Evolutionary conservation across 2,113 vertebrate genomes (phyloP), one percentile per base, ranked within the genome.

Genomic region (Ammospiza caudacuta): DNA sequence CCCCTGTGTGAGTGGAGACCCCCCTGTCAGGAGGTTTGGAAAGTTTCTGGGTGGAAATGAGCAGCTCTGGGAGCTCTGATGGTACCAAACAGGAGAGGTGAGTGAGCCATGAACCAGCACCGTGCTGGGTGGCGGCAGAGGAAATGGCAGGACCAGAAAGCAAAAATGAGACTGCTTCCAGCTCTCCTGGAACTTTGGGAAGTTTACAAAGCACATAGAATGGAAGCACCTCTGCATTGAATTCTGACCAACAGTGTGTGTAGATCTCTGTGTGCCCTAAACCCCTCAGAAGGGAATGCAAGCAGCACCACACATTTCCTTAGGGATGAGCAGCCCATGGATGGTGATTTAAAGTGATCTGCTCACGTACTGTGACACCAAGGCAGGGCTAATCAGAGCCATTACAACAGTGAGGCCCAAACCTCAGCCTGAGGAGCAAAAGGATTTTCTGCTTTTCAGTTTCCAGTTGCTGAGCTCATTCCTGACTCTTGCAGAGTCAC

Each of bases 381-480:
- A 67, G 61, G 79, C 62, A 88, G n/a, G 51, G 54, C 58, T 85
- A 15, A 58, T 9, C 1, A 0, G 11, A 93, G 55, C 59, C 70
- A 14, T 46, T 22, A 37, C 39, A 47, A 11, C 41, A 92, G 67
- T 0, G 0, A 58, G 0, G 8, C 39, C 79, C 64, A 89, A 72
- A 76, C 37, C 58, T 72, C 94, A 52, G 73, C 72, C 62, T 0
- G 1, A 62, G 76, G 69, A 97, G 95, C 77, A 75, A 67, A 2
- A 39, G 69, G 49, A 87, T 91, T 92, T 85, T 89, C 94, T 97
- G 83, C 87, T 84, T 75, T 85, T 19, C 62, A 72, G 83, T 79
- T 94, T 72, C 70, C 92, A 95, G 55, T 31, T 91, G 86, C 90
- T 96, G 94, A 92, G 64, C 88, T 88, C 84, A 91, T 93, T 94